phyloP scores from a whole-genome alignment of 2,797 vertebrate genomes.

The Chelmon rostratus region DNA sequence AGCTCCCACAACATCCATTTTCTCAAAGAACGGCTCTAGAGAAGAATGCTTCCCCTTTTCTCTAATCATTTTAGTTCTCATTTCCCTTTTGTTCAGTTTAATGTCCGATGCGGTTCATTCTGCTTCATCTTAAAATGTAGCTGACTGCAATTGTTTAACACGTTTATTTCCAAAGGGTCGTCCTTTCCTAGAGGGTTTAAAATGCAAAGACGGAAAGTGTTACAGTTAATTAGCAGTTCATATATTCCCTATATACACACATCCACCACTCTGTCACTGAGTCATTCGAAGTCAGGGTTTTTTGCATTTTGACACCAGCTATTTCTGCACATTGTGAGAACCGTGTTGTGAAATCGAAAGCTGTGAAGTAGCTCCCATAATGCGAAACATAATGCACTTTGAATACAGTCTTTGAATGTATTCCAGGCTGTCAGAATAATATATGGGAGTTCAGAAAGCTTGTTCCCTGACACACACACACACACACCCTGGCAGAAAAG shows the following conservation, averaged over 20 bases:
- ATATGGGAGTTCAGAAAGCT: slow-evolving; percentile 40
- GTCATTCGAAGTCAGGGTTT: slow-evolving; percentile 48
- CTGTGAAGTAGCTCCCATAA: slow-evolving; percentile 36
- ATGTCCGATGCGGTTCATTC: neutral
- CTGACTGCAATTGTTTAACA: slow-evolving; percentile 27
- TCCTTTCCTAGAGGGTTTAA: slow-evolving; percentile 28
- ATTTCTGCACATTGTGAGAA: slow-evolving; percentile 59
- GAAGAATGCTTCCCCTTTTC: neutral
- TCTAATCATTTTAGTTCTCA: neutral
- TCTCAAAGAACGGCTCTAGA: neutral
- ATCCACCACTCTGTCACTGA: slow-evolving; percentile 47
- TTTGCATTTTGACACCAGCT: slow-evolving; percentile 61
- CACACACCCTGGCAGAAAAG: slow-evolving; percentile 50
- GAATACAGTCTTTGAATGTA: slow-evolving; percentile 28
- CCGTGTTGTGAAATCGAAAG: slow-evolving; percentile 47
- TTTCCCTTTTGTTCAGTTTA: slow-evolving; percentile 13
- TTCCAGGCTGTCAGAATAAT: slow-evolving; percentile 47
- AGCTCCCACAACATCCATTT: slow-evolving; percentile 34
- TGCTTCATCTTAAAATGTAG: slow-evolving; percentile 20
- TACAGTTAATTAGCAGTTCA: slow-evolving; percentile 68
- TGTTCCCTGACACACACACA: slow-evolving; percentile 34
- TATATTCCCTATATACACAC: slow-evolving; percentile 39
- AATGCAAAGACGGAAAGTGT: slow-evolving; percentile 28
- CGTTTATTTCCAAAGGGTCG: slow-evolving; percentile 27
- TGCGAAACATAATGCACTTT: slow-evolving; percentile 48